Evolutionary conservation across 2,113 vertebrate genomes (phyloP).

Genomic region (Leptocoma aspasia): DNA sequence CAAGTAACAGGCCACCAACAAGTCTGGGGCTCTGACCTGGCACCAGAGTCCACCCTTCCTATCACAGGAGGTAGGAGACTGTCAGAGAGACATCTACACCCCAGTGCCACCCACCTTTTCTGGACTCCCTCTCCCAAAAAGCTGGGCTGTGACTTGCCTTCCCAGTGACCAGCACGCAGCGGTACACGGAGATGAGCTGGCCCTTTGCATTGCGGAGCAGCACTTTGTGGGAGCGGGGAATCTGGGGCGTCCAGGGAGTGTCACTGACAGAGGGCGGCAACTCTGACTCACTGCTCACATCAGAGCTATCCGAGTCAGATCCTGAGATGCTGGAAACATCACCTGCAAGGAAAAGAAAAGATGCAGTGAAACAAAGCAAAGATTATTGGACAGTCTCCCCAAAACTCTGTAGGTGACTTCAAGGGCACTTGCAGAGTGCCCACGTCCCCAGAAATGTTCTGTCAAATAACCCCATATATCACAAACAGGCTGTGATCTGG

Average conservation of each 20-base stretch:
- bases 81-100: neutral
- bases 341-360: constrained; percentile 66
- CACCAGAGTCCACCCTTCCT: neutral
- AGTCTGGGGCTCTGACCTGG: neutral
- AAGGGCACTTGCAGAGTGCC: neutral
- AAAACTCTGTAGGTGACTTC: neutral
- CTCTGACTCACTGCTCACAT: constrained; percentile 50
- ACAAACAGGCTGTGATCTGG: neutral
- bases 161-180: constrained; percentile 77
- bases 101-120: neutral
- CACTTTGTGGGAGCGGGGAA: constrained; percentile 69
- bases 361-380: neutral
- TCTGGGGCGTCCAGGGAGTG: neutral
- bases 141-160: constrained; percentile 71
- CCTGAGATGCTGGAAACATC: constrained; percentile 96
- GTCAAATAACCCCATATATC: neutral
- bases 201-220: constrained; percentile 82
- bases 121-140: neutral
- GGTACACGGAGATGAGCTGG: constrained; percentile 81
- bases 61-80: rapidly evolving
- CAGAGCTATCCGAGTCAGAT: constrained; percentile 81
- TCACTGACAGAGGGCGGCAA: neutral
- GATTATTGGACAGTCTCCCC: neutral
- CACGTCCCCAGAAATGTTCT: rapidly evolving
- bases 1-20: neutral